Base-by-base conservation (phyloP, 2,113 vertebrate genomes). In the Oxyura jamaicensis region DNA sequence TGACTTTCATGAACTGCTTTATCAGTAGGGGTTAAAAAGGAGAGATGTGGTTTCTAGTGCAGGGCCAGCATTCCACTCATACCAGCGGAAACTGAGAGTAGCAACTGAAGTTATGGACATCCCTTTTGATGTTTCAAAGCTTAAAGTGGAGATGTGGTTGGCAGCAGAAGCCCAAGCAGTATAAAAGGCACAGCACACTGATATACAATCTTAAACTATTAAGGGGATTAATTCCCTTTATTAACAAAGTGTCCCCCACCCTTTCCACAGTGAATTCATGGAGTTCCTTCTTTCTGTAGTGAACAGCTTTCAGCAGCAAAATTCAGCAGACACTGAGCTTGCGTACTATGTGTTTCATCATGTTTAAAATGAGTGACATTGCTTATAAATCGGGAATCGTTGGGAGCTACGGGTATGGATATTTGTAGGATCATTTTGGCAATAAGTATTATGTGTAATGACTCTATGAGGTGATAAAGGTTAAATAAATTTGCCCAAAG, bases 1-100 rank as follows among this genome's bases (percentile, higher is more conserved):
- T 68, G 83, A 53, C 52, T 91, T 91, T 71, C 88, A 59, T 65
- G 56, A 15, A 11, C 36, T 12, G 11, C 33, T 78, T 90, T 91
- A 86, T 91, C 92, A 56, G 76, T 4, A 60, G 85, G 55, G 85
- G 63, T 60, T 93, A 86, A 88, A 68, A 86, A 41, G 75, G 75
- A 86, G 75, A 88, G 72, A 72, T 3, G 9, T 17, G 63, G 56
- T 78, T 95, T 93, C 56, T 83, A 33, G 3, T 39, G n/a, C 65
- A 62, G 53, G 86, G 87, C 93, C 85, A 95, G 59, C 94, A 93
- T 97, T 96, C 95, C 95, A 36, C 42, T 81, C 93, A 88, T 95
- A 36, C 80, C 86, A 78, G 31, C 14, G 36, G 11, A 52, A 52
- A 53, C 50, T 23, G 35, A 81, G 65, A 82, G 56, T 23, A 88